These are phyloP conservation scores for Agrilus biguttatus DNA, from an alignment of 2,888 invertebrate species.

Conservation along the genomic window DNA sequence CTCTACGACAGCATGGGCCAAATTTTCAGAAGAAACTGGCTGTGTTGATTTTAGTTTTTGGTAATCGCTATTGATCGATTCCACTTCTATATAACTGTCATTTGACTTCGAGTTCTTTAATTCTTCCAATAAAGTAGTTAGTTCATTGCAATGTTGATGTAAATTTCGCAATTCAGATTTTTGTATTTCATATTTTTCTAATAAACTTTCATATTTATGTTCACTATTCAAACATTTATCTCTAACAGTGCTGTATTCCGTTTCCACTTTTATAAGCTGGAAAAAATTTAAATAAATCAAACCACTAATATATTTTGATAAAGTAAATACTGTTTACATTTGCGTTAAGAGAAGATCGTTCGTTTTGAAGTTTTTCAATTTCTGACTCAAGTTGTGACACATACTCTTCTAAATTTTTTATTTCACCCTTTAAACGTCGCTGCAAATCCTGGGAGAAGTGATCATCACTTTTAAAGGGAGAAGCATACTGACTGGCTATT, in stretches of 20 bases:
- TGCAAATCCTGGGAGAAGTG: constrained; percentile 18
- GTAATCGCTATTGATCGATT: constrained; percentile 7
- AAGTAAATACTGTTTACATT: constrained; percentile 19
- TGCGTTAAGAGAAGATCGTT: constrained; percentile 34
- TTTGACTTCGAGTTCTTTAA: constrained; percentile 13
- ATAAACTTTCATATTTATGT: constrained; percentile 15
- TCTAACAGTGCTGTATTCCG: constrained; percentile 20
- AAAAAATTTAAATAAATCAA: constrained; percentile 21
- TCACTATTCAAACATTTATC: constrained; percentile 20
- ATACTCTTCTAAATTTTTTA: constrained; percentile 38
- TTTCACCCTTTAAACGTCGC: constrained; percentile 30
- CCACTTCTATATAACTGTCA: constrained; percentile 16
- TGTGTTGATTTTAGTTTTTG: constrained; percentile 3
- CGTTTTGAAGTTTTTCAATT: constrained; percentile 36
- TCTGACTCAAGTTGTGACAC: constrained; percentile 36
- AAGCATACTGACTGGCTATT: constrained; percentile 18
- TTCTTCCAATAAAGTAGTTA: constrained; percentile 34
- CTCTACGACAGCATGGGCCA: constrained; percentile 29
- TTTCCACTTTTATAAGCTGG: constrained; percentile 28
- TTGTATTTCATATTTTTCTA: constrained; percentile 18
- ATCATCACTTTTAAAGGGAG: constrained; percentile 23
- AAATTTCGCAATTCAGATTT: constrained; percentile 18
- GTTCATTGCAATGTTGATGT: constrained; percentile 20
- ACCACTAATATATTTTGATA: background rate
- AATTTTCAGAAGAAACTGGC: constrained; percentile 17